These are phyloP conservation scores for Hypocryptadius cinnamomeus DNA, from an alignment of 2,113 vertebrate species.

Conservation along the genomic window DNA sequence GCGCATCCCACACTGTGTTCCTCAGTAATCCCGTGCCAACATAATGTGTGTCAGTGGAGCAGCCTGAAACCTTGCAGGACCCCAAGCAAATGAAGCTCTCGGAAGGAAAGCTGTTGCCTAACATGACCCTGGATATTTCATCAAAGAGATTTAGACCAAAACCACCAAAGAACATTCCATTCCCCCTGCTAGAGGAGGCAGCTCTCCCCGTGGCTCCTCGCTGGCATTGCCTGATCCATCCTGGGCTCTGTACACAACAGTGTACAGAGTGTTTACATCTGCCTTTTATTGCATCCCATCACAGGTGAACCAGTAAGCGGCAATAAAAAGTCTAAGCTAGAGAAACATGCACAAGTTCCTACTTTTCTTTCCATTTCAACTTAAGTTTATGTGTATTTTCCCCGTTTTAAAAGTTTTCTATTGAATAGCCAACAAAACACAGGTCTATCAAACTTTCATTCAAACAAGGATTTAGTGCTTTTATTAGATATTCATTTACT, in stretches of 20 bases:
- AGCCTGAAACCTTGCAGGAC: slow-evolving; percentile 7
- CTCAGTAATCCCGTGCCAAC: background rate
- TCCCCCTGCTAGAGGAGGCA: background rate
- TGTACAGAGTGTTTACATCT: background rate
- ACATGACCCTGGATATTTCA: background rate
- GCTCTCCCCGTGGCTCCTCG: background rate
- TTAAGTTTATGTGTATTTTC: background rate
- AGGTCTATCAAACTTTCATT: background rate
- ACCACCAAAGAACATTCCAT: background rate
- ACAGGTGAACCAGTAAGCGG: background rate
- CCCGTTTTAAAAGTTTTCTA: background rate
- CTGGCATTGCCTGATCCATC: rapidly evolving
- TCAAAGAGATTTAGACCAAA: background rate
- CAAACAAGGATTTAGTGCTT: background rate
- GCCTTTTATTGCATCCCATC: background rate
- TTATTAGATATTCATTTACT: slow-evolving; percentile 16
- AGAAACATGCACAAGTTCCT: background rate
- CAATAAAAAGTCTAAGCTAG: background rate
- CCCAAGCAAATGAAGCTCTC: background rate
- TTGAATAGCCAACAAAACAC: background rate
- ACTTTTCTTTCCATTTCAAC: background rate
- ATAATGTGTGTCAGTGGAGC: slow-evolving; percentile 27
- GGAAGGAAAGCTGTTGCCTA: background rate
- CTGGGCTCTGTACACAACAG: background rate
- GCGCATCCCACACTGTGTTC: background rate